A percentile compares a stretch with the other conserved stretches of the same genome.
Conservation (phyloP, 2,797 vertebrate species). For the Scleropages formosus region DNA sequence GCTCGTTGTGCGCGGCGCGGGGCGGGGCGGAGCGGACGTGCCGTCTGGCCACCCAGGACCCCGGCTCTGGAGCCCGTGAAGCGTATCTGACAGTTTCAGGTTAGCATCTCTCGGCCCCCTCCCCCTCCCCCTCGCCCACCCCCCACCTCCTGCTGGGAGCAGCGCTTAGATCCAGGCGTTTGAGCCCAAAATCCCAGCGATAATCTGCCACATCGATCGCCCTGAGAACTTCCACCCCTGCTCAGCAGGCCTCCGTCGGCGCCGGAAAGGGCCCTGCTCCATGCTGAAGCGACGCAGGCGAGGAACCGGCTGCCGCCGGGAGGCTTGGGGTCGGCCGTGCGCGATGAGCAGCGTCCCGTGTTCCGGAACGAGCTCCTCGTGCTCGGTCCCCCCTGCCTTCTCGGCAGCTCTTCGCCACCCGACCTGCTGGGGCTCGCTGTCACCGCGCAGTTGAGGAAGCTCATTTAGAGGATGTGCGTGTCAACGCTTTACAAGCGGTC, state of each 20-base stretch:
- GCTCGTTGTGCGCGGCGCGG: conserved; percentile 17
- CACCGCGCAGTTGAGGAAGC: too few species aligned
- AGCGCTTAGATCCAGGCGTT: conserved; percentile 72
- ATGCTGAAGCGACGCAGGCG: not conserved
- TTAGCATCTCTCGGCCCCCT: conserved; percentile 61
- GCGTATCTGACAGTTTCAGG: conserved; percentile 76
- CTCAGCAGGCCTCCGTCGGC: conserved; percentile 61
- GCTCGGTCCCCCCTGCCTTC: not conserved
- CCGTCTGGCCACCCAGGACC: not conserved
- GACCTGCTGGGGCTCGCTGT: too few species aligned
- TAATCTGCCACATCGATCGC: conserved; percentile 77
- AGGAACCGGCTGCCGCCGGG: too few species aligned
- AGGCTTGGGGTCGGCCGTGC: not conserved
- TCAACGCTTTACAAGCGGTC: too few species aligned
- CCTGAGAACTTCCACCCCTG: conserved; percentile 75
- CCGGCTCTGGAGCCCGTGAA: conserved; percentile 54
- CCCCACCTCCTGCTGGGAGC: conserved; percentile 64
- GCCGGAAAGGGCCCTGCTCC: conserved; percentile 44
- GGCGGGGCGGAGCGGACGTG: too few species aligned
- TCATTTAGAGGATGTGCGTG: too few species aligned
- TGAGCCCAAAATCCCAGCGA: conserved; percentile 75
- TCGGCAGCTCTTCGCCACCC: too few species aligned
- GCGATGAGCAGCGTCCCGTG: conserved; percentile 21
- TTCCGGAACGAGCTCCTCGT: conserved; percentile 9
- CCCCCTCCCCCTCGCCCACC: conserved; percentile 55